phyloP scores from a whole-genome alignment of 2,113 vertebrate genomes.

The Saiga tatarica region DNA sequence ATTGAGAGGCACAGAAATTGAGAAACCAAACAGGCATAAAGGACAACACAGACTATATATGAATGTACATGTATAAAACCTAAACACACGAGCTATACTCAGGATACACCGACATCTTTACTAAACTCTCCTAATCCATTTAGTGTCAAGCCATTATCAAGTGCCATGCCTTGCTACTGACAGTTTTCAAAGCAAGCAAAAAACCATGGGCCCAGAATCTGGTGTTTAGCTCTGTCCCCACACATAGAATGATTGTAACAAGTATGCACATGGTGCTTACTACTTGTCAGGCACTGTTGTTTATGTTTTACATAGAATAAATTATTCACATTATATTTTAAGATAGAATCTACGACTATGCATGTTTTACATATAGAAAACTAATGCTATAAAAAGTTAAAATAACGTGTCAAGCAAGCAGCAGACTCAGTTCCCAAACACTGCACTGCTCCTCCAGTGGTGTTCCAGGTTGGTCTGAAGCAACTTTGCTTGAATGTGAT shows the following conservation, averaged over 20 bases:
- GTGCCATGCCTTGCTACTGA: background rate
- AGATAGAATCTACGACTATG: conserved; percentile 16
- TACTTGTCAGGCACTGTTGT: background rate
- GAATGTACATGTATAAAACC: background rate
- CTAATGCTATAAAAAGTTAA: background rate
- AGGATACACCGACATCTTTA: background rate
- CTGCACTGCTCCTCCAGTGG: background rate
- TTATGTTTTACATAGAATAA: background rate
- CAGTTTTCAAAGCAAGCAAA: background rate
- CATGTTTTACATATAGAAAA: background rate
- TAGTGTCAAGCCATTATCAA: background rate
- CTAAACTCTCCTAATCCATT: background rate
- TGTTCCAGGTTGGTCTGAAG: background rate
- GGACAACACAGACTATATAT: background rate
- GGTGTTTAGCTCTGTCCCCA: background rate
- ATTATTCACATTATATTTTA: background rate
- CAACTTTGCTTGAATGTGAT: background rate
- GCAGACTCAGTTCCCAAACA: background rate
- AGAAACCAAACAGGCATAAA: background rate
- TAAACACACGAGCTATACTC: background rate
- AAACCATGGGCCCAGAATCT: background rate
- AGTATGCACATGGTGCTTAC: background rate
- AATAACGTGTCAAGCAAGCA: background rate
- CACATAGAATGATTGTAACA: background rate
- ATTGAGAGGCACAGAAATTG: background rate